Evolutionary conservation across 2,797 vertebrate genomes (phyloP).

Genomic region (Rhabdomys pumilio): DNA sequence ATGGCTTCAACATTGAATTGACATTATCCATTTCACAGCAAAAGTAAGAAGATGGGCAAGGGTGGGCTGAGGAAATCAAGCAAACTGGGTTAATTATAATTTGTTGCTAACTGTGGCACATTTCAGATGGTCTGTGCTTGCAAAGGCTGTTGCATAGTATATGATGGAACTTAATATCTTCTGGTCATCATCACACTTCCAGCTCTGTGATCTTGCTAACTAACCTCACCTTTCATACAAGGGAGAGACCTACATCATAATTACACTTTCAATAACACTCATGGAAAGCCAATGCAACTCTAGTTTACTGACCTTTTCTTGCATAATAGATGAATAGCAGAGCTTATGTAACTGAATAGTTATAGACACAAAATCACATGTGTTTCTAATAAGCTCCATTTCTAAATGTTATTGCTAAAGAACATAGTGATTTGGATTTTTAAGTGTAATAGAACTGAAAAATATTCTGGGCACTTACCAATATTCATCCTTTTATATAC

Average conservation of each 20-base stretch:
- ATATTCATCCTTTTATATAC: slow-evolving; percentile 18
- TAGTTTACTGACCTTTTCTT: slow-evolving; percentile 48
- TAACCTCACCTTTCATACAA: background rate
- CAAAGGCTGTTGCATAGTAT: slow-evolving; percentile 4
- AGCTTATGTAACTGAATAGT: slow-evolving; percentile 2
- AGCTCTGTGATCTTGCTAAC: background rate
- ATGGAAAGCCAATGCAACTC: slow-evolving; percentile 39
- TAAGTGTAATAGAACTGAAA: slow-evolving; percentile 11
- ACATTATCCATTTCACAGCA: background rate
- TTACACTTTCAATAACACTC: slow-evolving; percentile 24
- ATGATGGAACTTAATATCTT: background rate
- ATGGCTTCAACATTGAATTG: background rate
- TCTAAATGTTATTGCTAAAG: slow-evolving; percentile 45
- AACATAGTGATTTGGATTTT: slow-evolving; percentile 54
- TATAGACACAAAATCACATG: background rate
- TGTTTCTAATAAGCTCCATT: background rate
- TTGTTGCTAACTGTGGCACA: slow-evolving; percentile 39
- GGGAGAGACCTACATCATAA: background rate
- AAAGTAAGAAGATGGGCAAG: background rate
- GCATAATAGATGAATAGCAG: background rate
- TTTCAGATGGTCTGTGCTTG: slow-evolving; percentile 45
- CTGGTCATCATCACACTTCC: background rate
- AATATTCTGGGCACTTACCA: background rate
- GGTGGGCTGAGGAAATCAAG: background rate
- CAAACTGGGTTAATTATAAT: background rate